Conservation (phyloP, 2,888 invertebrate genomes). For the Drosophila pseudotalamancana region DNA sequence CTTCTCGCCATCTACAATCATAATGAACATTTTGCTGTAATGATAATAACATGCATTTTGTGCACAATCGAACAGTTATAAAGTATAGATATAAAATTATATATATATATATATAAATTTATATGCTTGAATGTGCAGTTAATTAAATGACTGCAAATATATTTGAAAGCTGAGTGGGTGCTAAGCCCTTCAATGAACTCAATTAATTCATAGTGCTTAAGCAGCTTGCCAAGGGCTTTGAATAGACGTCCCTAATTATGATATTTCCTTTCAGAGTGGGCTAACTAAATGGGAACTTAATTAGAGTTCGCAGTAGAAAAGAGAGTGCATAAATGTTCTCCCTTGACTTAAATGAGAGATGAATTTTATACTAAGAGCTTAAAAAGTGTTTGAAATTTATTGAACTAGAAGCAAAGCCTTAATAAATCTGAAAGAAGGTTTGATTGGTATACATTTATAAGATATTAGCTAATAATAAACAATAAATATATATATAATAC, state of each 20-base stretch:
- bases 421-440: too few relatives aligned
- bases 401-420: too few relatives aligned
- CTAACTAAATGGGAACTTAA: not conserved
- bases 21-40: slow-evolving; percentile 4
- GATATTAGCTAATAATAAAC: too few relatives aligned
- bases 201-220: slow-evolving; percentile 35
- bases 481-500: too few relatives aligned
- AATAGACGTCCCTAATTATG: not conserved
- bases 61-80: not conserved
- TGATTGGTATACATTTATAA: too few relatives aligned
- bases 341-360: too few relatives aligned
- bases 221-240: not conserved
- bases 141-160: slow-evolving; percentile 40
- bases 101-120: not conserved
- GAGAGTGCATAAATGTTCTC: not conserved
- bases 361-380: too few relatives aligned
- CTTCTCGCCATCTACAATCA: slow-evolving; percentile 7
- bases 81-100: not conserved
- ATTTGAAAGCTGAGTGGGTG: slow-evolving; percentile 15
- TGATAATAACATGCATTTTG: slow-evolving; percentile 18
- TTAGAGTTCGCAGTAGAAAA: too few relatives aligned
- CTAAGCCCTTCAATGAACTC: slow-evolving; percentile 18
- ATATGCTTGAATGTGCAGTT: too few relatives aligned
- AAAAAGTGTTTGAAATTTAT: too few relatives aligned
- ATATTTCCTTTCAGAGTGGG: not conserved